These are phyloP conservation scores for Orthochromis indermauri DNA, from an alignment of 2,113 vertebrate species.

Conservation along the genomic window DNA sequence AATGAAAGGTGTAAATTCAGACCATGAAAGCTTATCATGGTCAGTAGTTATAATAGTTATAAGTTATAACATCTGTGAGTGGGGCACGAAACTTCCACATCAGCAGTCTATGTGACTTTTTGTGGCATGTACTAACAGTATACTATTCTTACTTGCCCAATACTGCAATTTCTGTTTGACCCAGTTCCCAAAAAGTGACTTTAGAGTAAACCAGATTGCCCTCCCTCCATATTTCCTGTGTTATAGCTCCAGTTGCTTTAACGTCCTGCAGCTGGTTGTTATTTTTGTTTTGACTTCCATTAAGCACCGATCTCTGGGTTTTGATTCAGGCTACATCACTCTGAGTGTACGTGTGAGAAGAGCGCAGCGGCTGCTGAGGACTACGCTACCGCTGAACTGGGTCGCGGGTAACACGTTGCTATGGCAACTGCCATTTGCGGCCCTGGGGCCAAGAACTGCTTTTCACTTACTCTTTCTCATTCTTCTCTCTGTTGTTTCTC, in stretches of 20 bases:
- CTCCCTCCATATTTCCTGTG: accelerated
- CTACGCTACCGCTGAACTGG: constrained; percentile 77
- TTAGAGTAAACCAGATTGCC: neutral
- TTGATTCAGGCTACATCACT: constrained; percentile 1
- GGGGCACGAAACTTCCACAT: accelerated
- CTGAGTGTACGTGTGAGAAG: neutral
- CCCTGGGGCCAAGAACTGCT: constrained; percentile 79
- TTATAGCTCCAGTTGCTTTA: neutral
- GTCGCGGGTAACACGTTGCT: constrained; percentile 86
- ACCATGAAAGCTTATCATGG: neutral
- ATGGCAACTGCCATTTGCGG: constrained; percentile 85
- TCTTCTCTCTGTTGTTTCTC: constrained; percentile 41
- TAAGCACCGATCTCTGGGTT: neutral
- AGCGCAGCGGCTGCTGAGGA: constrained; percentile 57
- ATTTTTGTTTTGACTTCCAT: neutral
- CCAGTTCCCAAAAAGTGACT: neutral
- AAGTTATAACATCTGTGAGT: neutral
- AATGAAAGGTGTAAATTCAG: neutral
- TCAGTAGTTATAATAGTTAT: accelerated
- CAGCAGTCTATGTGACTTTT: neutral
- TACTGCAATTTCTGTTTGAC: neutral
- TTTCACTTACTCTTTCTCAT: constrained; percentile 63
- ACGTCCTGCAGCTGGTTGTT: neutral
- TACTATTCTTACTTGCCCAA: neutral
- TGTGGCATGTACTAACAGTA: neutral